Evolutionary conservation across 2,113 vertebrate species (phyloP).

Genomic region (Myxocyprinus asiaticus): DNA sequence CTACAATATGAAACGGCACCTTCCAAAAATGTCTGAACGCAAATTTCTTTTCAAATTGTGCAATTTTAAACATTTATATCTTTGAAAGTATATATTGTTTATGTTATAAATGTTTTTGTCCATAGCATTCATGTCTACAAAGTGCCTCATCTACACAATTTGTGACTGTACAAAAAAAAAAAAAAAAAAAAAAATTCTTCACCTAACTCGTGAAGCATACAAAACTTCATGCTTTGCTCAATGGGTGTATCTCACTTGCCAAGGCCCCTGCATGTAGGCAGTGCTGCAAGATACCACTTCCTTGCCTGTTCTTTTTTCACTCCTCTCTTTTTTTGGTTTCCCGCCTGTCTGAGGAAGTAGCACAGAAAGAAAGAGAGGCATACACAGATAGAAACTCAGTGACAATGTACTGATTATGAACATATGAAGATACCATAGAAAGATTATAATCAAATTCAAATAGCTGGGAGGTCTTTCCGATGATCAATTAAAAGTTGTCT

Average conservation of each 20-base stretch:
- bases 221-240: background rate
- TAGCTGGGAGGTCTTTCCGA: background rate
- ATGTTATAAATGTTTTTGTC: too few species aligned
- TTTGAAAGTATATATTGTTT: too few species aligned
- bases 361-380: background rate
- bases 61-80: too few species aligned
- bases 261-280: slow-evolving; percentile 24
- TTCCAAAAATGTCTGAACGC: too few species aligned
- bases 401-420: background rate
- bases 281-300: slow-evolving; percentile 57
- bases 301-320: slow-evolving; percentile 41
- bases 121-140: too few species aligned
- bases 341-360: slow-evolving; percentile 53
- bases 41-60: too few species aligned
- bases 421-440: background rate
- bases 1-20: too few species aligned
- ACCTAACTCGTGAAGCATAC: background rate
- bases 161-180: too few species aligned
- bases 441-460: background rate
- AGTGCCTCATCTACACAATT: too few species aligned
- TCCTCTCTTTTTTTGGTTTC: slow-evolving; percentile 41
- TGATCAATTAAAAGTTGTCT: background rate
- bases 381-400: background rate
- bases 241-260: slow-evolving; percentile 21
- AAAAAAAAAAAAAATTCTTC: too few species aligned